These are phyloP conservation scores for Cyclophora punctaria DNA, from an alignment of 2,888 invertebrate genomes.

Conservation along the genomic window DNA sequence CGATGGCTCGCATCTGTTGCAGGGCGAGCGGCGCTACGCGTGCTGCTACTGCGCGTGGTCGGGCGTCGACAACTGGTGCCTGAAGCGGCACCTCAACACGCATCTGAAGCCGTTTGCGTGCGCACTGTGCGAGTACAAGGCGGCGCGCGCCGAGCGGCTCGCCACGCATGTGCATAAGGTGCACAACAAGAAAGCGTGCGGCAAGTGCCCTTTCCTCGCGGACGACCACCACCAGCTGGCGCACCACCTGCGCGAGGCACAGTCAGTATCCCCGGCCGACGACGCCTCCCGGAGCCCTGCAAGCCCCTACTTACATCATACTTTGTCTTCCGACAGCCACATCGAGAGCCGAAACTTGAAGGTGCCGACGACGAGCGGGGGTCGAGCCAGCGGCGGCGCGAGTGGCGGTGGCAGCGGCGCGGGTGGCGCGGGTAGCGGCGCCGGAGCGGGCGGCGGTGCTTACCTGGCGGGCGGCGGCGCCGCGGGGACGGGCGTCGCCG, in stretches of 20 bases:
- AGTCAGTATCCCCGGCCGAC: conserved; percentile 72
- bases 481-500: conserved; percentile 25
- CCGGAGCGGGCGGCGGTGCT: conserved; percentile 9
- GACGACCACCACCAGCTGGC: conserved; percentile 88
- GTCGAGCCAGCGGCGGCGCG: conserved; percentile 40
- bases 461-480: conserved; percentile 4
- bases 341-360: conserved; percentile 77
- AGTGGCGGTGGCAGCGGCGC: conserved; percentile 17
- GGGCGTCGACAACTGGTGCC: conserved; percentile 94
- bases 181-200: conserved; percentile 92
- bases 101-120: conserved; percentile 95
- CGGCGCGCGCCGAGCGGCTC: conserved; percentile 90
- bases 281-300: neutral
- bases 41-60: conserved; percentile 95
- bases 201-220: conserved; percentile 89
- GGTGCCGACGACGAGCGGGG: conserved; percentile 52
- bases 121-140: conserved; percentile 93
- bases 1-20: conserved; percentile 15
- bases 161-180: conserved; percentile 94
- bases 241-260: conserved; percentile 84
- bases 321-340: conserved; percentile 56
- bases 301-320: neutral
- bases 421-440: conserved; percentile 9
- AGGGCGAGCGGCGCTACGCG: conserved; percentile 83
- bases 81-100: conserved; percentile 93